phyloP scores from a whole-genome alignment of 2,888 invertebrate genomes.

The Chrysodeixis includens region DNA sequence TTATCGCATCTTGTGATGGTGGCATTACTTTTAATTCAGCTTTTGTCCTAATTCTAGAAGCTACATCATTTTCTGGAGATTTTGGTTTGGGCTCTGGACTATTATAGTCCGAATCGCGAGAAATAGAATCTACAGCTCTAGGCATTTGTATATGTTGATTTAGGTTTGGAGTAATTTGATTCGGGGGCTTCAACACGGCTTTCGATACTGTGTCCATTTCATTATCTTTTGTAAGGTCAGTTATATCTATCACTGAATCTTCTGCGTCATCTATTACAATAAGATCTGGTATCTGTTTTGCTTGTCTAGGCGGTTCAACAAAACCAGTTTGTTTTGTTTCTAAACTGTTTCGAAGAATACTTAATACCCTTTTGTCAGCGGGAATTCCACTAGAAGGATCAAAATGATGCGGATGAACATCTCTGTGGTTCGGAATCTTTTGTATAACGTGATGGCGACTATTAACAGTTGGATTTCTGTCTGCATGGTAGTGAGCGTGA shows the following conservation, averaged over 20 bases:
- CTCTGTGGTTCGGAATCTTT: constrained; percentile 81
- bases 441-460: constrained; percentile 82
- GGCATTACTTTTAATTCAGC: constrained; percentile 93
- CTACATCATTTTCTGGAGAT: constrained; percentile 87
- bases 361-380: constrained; percentile 92
- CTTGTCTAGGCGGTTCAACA: constrained; percentile 86
- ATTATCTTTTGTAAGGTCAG: constrained; percentile 82
- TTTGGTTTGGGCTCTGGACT: constrained; percentile 75
- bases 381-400: constrained; percentile 82
- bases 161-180: constrained; percentile 63
- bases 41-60: constrained; percentile 95
- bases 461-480: constrained; percentile 71
- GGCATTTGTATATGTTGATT: constrained; percentile 91
- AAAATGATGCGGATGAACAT: constrained; percentile 73
- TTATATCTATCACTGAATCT: constrained; percentile 85
- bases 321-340: constrained; percentile 90
- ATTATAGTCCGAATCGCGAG: constrained; percentile 84
- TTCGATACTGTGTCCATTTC: constrained; percentile 67
- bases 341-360: constrained; percentile 92
- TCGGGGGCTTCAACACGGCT: constrained; percentile 61
- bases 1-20: constrained; percentile 76
- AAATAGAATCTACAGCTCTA: constrained; percentile 91
- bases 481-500: constrained; percentile 75
- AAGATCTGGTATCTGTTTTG: constrained; percentile 83
- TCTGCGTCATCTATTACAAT: constrained; percentile 86